phyloP scores from a whole-genome alignment of 1,140 invertebrate species.

The Potamilus streckersoni region DNA sequence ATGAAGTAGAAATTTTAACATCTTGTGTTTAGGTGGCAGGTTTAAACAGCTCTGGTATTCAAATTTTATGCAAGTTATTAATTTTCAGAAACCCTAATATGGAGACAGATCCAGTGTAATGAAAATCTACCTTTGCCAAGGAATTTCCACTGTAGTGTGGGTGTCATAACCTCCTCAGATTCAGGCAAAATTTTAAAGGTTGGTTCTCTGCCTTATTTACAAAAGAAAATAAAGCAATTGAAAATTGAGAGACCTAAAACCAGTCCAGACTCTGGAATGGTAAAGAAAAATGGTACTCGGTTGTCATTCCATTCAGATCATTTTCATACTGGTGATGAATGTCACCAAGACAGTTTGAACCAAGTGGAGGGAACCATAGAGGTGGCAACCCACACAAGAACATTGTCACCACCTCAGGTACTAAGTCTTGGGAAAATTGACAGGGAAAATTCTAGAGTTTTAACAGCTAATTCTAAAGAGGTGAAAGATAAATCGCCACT shows the following conservation, averaged over 20 bases:
- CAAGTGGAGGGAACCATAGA: too few relatives aligned
- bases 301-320: too few relatives aligned
- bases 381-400: neutral
- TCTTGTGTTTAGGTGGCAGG: too few relatives aligned
- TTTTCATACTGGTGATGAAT: too few relatives aligned
- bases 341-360: too few relatives aligned
- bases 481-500: conserved; percentile 22
- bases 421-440: neutral
- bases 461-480: conserved; percentile 21
- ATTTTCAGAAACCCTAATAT: conserved; percentile 21
- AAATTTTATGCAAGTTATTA: neutral
- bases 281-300: too few relatives aligned
- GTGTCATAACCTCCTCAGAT: conserved; percentile 7
- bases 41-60: too few relatives aligned
- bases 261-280: conserved; percentile 14
- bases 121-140: conserved; percentile 5
- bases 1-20: too few relatives aligned
- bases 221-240: conserved; percentile 25
- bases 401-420: neutral
- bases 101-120: conserved; percentile 15
- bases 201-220: conserved; percentile 24
- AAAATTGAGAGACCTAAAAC: conserved; percentile 24
- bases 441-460: conserved; percentile 13
- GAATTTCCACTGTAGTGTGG: conserved; percentile 12
- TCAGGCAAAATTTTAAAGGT: conserved; percentile 12